Conservation (phyloP, 2,888 invertebrate genomes). For the Pheosia tremula region DNA sequence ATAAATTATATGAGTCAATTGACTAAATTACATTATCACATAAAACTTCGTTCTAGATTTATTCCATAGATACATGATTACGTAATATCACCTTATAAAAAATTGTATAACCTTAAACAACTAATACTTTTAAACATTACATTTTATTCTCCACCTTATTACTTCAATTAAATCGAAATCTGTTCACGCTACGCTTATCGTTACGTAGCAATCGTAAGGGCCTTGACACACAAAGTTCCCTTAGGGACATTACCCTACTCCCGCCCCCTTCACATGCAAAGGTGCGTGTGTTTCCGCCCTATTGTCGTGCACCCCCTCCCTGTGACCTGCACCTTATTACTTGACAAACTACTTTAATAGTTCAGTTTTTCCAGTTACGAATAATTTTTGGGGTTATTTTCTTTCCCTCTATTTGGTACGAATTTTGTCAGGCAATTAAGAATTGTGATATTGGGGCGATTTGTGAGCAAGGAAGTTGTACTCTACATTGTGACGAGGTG, state of each 20-base stretch:
- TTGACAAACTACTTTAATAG: conserved; percentile 19
- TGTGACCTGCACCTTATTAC: conserved; percentile 28
- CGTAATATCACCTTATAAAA: too few species aligned
- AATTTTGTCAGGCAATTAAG: too few species aligned
- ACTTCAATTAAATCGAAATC: background rate
- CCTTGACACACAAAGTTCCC: conserved; percentile 32
- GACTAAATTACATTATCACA: too few species aligned
- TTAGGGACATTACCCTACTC: conserved; percentile 9
- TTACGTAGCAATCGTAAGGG: conserved; percentile 12
- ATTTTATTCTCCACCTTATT: background rate
- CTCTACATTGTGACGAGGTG: too few species aligned
- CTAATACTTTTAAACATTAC: background rate
- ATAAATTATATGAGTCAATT: too few species aligned
- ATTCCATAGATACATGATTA: too few species aligned
- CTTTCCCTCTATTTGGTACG: too few species aligned
- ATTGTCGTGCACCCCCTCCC: conserved; percentile 14
- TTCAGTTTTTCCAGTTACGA: conserved; percentile 15
- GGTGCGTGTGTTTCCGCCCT: conserved; percentile 37
- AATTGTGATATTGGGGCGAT: too few species aligned
- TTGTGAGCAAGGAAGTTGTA: too few species aligned
- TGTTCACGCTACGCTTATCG: conserved; percentile 1
- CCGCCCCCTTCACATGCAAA: conserved; percentile 37
- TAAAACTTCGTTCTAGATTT: too few species aligned
- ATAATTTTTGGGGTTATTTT: conserved; percentile 5
- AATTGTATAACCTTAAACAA: too few species aligned